phyloP scores from a whole-genome alignment of 2,888 invertebrate species.

The Drosophila infuscata region DNA sequence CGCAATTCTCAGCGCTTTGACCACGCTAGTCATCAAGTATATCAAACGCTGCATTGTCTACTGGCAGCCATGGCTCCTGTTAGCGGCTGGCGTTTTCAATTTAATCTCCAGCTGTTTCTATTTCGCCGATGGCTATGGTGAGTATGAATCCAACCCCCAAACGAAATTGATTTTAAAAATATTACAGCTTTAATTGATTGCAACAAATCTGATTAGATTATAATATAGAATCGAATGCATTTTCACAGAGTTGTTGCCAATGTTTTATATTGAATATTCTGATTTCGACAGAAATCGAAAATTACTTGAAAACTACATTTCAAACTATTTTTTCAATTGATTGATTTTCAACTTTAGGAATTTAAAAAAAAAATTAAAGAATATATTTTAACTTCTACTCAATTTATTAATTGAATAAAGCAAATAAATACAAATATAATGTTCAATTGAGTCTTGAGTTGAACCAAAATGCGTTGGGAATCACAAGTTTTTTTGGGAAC shows the following conservation, averaged over 20 bases:
- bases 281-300: background rate
- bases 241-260: background rate
- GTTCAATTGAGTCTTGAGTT: background rate
- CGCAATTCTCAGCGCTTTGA: constrained; percentile 63
- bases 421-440: background rate
- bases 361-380: no score
- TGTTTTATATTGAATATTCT: background rate
- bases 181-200: background rate
- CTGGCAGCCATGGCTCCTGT: constrained; percentile 77
- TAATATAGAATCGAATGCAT: background rate
- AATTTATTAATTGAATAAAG: no score
- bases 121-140: constrained; percentile 80
- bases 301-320: background rate
- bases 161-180: background rate
- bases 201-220: no score
- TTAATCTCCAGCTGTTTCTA: constrained; percentile 82
- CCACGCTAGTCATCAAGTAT: constrained; percentile 73
- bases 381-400: no score
- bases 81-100: constrained; percentile 71
- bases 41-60: constrained; percentile 76
- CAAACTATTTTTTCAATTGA: background rate
- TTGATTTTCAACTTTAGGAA: no score
- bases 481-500: background rate
- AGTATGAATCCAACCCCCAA: constrained; percentile 33
- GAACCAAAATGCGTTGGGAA: background rate